Base-by-base conservation (phyloP, 2,113 vertebrate genomes). In the Corvus hawaiiensis region DNA sequence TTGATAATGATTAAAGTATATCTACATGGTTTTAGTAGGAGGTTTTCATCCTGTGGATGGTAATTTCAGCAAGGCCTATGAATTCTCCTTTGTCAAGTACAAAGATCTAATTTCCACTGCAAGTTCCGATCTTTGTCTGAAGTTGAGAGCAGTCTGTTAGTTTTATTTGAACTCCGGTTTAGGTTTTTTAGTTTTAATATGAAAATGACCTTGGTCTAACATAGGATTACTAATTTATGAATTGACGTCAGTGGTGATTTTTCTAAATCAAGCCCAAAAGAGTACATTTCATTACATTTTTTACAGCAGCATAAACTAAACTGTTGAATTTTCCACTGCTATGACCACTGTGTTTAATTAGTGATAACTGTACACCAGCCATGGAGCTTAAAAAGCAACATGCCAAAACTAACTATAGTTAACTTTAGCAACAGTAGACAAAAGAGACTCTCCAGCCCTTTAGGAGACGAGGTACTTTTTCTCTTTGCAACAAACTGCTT, bases 141-240 rank as follows among this genome's bases (percentile, higher is more conserved):
- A 79, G 75, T 32, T 86, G 74, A 95, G 83, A 93, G 92, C 30
- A 85, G 80, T 89, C 68, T 83, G 49, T 63, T 76, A 84, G 81
- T 35, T 32, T 72, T 91, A 80, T 90, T 94, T 80, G 72, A 95
- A 96, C 71, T 68, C 81, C 94, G 54, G 26, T 75, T 94, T 76
- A 79, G 78, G 56, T 78, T 78, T 72, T 85, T 90, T 89, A 89
- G 84, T 90, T 91, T 76, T 91, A 48, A 52, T 87, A 96, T 44
- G 91, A 96, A 95, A 97, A 96, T 94, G 54, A 84, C n/a, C 68
- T 94, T 81, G 79, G 55, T 97, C 90, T 96, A 96, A 97, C 74
- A 92, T 22, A 92, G 88, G 92, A 95, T 93, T 96, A 90, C 85
- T 94, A 94, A 97, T 96, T 88, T 96, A 90, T 77, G n/a, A 96